A percentile compares a stretch with the other conserved stretches of the same genome.
phyloP scores from a whole-genome alignment of 2,888 invertebrate genomes.

The Athalia cordata region DNA sequence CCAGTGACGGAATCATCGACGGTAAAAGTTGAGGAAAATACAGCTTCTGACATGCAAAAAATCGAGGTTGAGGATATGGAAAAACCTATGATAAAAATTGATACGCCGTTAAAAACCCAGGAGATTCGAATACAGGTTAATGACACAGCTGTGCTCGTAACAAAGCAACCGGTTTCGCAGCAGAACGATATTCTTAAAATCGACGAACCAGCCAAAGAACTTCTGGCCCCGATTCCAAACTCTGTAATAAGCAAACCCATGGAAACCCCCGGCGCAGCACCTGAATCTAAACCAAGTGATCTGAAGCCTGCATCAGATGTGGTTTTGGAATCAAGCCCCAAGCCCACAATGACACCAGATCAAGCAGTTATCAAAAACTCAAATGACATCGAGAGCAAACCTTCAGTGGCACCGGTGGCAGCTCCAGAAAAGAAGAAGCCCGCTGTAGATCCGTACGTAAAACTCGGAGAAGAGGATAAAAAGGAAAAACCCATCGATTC shows the following conservation, averaged over 20 bases:
- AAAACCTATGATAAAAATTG: conserved; percentile 12
- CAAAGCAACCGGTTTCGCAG: conserved; percentile 45
- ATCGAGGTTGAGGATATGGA: neutral
- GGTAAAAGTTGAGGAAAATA: neutral
- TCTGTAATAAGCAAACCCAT: conserved; percentile 47
- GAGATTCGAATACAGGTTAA: conserved; percentile 55
- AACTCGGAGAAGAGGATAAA: conserved; percentile 16
- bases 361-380: neutral
- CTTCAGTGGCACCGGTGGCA: neutral
- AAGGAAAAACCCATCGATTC: conserved; percentile 3
- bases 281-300: neutral
- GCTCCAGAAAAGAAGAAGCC: conserved; percentile 24
- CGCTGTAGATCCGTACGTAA: conserved; percentile 11
- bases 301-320: conserved; percentile 20
- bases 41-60: neutral
- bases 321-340: conserved; percentile 19
- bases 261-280: neutral
- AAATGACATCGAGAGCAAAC: neutral
- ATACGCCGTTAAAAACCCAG: conserved; percentile 41
- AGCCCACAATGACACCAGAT: neutral
- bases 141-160: conserved; percentile 55
- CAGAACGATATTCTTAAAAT: neutral
- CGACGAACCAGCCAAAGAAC: conserved; percentile 43
- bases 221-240: conserved; percentile 43
- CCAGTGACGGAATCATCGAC: neutral